Base-by-base conservation (phyloP, 2,797 vertebrate genomes). In the Toxotes lorentzi region DNA sequence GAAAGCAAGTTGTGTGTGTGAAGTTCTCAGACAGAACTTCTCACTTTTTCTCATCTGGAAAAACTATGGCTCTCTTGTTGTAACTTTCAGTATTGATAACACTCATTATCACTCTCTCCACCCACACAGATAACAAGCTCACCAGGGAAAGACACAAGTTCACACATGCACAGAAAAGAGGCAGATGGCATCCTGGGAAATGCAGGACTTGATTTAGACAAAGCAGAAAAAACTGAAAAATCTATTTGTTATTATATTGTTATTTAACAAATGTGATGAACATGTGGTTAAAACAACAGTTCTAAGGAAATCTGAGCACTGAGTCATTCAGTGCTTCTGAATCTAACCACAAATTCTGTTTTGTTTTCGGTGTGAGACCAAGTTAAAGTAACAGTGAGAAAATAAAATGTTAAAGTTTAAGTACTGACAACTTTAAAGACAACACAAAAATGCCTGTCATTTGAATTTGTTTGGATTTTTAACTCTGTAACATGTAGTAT, bases 1-100 rank as follows among this genome's bases (percentile, higher is more conserved):
- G n/a, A 59, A 3, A 0, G 19, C 32, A 40, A 13, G 47, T 72
- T n/a, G 3, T 11, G 24, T 32, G 17, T 32, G 0, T 1, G 2
- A 5, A 35, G n/a, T n/a, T n/a, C n/a, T n/a, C n/a, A n/a, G 17
- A 51, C 71, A 62, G 56, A 67, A 71, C 61, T 38, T 73, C 34
- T 69, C 69, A 54, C 47, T 60, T 51, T 64, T 45, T 19, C 57
- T 71, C 30, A 61, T 47, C 34, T 27, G 48, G 45, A 48, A 17
- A 35, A 45, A 40, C 43, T 30, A n/a, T 53, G 32, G 30, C 4
- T 38, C 47, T 62, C 47, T 35, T 14, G 0, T 21, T 40, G 41
- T 64, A 27, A 40, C 61, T 67, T 45, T 73, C 64, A 35, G 38
- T 64, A 35, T 13, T 16, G 14, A 70, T 48, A 1, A 47, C 8